Evolutionary conservation across 2,888 invertebrate genomes (phyloP).

Genomic region (Girardia tigrina): DNA sequence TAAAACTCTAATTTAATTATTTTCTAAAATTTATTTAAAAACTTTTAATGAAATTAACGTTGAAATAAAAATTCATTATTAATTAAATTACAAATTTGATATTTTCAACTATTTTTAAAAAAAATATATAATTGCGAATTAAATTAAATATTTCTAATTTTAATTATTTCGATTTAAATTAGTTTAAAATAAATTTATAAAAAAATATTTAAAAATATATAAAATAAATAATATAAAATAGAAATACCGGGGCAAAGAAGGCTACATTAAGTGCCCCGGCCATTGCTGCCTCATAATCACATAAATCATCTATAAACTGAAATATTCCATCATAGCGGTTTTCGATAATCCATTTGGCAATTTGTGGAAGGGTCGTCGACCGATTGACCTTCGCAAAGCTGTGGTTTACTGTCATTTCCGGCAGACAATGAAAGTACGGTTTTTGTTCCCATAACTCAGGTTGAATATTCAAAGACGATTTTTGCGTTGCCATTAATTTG

Average conservation of each 20-base stretch:
- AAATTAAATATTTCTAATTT: too few species aligned
- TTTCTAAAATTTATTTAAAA: neutral
- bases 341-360: neutral
- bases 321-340: neutral
- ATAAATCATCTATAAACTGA: neutral
- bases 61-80: neutral
- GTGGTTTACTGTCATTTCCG: neutral
- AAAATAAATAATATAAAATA: too few species aligned
- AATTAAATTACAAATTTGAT: too few species aligned
- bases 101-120: too few species aligned
- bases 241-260: neutral
- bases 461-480: neutral
- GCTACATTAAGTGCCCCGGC: neutral
- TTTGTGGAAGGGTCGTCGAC: neutral
- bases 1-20: too few species aligned
- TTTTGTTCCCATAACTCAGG: neutral
- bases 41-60: neutral
- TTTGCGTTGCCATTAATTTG: neutral
- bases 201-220: too few species aligned
- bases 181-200: too few species aligned
- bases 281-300: constrained; percentile 21
- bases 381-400: neutral
- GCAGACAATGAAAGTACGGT: neutral
- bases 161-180: too few species aligned
- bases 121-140: too few species aligned